Evolutionary conservation across 2,888 invertebrate genomes (phyloP).

Genomic region (Euzophera pinguis): DNA sequence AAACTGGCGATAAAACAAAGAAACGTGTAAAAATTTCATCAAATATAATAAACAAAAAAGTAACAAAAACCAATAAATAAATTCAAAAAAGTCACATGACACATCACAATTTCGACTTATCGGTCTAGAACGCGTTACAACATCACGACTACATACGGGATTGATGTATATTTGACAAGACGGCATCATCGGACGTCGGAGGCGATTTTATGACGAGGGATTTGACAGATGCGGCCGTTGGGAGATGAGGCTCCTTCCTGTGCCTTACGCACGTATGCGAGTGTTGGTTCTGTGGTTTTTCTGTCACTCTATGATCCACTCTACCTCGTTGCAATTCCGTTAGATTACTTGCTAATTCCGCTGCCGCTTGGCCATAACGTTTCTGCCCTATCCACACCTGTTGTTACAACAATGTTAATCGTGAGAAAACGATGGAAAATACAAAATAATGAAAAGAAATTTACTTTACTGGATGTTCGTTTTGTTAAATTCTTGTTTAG

Average conservation of each 20-base stretch:
- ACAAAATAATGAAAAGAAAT: neutral
- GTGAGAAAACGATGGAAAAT: constrained; percentile 1
- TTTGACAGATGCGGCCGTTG: constrained; percentile 36
- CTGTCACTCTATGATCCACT: constrained; percentile 36
- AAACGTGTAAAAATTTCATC: neutral
- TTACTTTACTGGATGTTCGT: neutral
- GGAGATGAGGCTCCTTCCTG: constrained; percentile 53
- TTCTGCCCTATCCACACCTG: constrained; percentile 59
- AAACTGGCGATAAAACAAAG: too few species aligned
- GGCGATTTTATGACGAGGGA: constrained; percentile 47
- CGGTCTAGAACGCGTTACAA: neutral
- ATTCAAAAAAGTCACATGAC: neutral
- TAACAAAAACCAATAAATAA: neutral
- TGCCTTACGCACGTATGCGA: constrained; percentile 41
- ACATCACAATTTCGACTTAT: constrained; percentile 4
- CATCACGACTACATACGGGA: neutral
- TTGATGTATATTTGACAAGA: constrained; percentile 9
- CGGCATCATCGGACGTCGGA: constrained; percentile 24
- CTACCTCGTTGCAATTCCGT: constrained; percentile 55
- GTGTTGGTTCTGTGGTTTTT: constrained; percentile 46
- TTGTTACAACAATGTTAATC: constrained; percentile 13
- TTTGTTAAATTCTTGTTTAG: neutral
- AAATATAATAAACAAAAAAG: constrained; percentile 5
- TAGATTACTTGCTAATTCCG: constrained; percentile 56
- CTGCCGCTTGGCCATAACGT: constrained; percentile 61